These are phyloP conservation scores for Glaucopsyche alexis DNA, from an alignment of 2,888 invertebrate species.

Conservation along the genomic window DNA sequence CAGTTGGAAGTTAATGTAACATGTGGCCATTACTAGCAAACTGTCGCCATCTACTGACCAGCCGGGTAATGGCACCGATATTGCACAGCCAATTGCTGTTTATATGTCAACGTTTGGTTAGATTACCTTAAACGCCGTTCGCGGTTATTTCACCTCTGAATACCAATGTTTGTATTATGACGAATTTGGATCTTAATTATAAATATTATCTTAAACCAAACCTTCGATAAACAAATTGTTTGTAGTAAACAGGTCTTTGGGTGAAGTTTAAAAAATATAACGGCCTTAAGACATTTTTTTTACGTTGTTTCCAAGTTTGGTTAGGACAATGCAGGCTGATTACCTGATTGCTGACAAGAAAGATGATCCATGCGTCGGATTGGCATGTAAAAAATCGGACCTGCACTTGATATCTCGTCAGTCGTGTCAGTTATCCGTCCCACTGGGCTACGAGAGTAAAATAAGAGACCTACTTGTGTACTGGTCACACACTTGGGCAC, in stretches of 20 bases:
- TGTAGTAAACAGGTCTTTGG: background rate
- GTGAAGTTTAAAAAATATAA: background rate
- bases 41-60: background rate
- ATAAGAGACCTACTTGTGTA: no score
- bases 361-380: no score
- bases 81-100: slow-evolving; percentile 2
- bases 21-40: slow-evolving; percentile 13
- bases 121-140: background rate
- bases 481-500: no score
- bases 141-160: background rate
- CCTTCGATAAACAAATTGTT: background rate
- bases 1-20: slow-evolving; percentile 26
- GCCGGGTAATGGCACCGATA: slow-evolving; percentile 1
- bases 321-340: no score
- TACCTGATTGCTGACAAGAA: no score
- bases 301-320: no score
- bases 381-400: no score
- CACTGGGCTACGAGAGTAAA: no score
- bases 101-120: background rate
- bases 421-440: no score
- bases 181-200: background rate
- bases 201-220: background rate
- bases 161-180: no score
- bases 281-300: no score
- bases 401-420: no score